Conservation (phyloP, 2,113 vertebrate species). For the Nerophis ophidion region DNA sequence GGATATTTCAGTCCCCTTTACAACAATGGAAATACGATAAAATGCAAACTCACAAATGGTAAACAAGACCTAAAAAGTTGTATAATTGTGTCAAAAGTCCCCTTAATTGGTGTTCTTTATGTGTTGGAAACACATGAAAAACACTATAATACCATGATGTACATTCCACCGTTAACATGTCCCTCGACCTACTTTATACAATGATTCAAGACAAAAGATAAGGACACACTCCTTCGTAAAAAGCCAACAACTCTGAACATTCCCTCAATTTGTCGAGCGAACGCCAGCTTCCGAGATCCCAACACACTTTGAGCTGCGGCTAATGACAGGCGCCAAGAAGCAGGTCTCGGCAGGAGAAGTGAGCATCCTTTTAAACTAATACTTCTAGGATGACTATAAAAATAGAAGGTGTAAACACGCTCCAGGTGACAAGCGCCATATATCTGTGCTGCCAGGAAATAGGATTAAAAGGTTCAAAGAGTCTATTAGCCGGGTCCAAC, state of each 20-base stretch:
- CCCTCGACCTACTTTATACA: constrained; percentile 38
- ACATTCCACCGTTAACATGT: constrained; percentile 46
- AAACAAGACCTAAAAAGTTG: not conserved
- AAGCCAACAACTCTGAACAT: not conserved
- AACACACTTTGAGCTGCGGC: constrained; percentile 7
- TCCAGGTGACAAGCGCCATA: constrained; percentile 25
- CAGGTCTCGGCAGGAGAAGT: constrained; percentile 9
- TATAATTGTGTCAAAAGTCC: not conserved
- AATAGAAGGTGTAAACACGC: constrained; percentile 32
- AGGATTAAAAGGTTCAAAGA: constrained; percentile 18
- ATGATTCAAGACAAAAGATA: constrained; percentile 12
- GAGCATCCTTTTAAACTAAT: constrained; percentile 43
- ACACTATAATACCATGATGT: constrained; percentile 25
- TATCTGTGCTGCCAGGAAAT: constrained; percentile 24
- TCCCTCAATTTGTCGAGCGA: not conserved
- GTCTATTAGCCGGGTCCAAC: constrained; percentile 23
- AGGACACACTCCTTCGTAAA: not conserved
- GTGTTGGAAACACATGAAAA: not conserved
- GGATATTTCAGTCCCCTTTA: not conserved
- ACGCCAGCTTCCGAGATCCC: constrained; percentile 8
- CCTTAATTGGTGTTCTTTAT: not conserved
- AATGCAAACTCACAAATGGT: not conserved
- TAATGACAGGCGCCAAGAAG: constrained; percentile 30
- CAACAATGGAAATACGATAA: not conserved
- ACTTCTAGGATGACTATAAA: constrained; percentile 39